Evolutionary conservation across 2,888 invertebrate genomes (phyloP), one percentile per base, ranked within the genome.

Genomic region (Polia nebulosa): DNA sequence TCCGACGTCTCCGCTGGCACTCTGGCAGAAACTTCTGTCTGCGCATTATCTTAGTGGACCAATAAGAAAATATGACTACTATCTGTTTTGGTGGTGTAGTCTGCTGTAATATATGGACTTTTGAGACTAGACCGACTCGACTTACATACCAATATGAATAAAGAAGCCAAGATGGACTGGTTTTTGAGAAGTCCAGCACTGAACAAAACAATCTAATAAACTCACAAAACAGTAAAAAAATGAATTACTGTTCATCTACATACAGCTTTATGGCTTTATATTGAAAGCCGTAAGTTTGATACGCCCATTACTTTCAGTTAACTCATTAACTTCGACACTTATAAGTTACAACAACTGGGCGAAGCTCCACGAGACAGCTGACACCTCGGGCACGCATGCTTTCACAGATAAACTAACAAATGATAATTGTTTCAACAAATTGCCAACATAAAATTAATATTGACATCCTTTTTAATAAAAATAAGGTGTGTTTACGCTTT

Each of bases 361-460:
- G 44, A 20, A 4, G 27, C 36, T 22, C 8, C 11, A 32, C 45
- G 25, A 52, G 62, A 49, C 79, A 69, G 63, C 63, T 78, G 79
- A 51, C 49, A 59, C 49, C 39, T 32, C 47, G 20, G 34, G 59
- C 29, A 58, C 34, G 67, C 72, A 36, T 53, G 52, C 78, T 67
- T 78, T 56, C 55, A 62, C 58, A 58, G 58, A 59, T 67, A 78
- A 56, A 55, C 51, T 41, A 69, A 77, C 49, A 53, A 69, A 78
- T 47, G 67, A 59, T 73, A 29, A 68, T 57, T 74, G 49, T 53
- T 41, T 58, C 51, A 78, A 62, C 51, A 65, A 76, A 65, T 53
- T 68, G 63, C 51, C 55, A 44, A 29, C 69, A 57, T 69, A 20
- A 78, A 51, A 57, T 58, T 61, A 64, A 69, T 64, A 74, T 65